phyloP scores from a whole-genome alignment of 2,113 vertebrate genomes.

The Paedocypris sp. region DNA sequence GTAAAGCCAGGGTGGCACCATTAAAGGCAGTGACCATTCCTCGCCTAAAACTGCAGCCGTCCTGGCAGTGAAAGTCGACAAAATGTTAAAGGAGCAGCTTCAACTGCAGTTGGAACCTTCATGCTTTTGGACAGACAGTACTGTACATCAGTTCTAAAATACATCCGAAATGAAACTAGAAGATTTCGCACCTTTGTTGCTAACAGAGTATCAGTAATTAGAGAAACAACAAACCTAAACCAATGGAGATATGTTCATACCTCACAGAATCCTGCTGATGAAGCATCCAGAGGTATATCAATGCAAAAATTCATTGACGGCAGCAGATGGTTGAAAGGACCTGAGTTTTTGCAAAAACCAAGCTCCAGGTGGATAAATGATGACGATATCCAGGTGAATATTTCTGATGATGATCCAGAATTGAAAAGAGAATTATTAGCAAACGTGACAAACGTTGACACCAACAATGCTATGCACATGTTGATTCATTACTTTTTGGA shows the following conservation, averaged over 20 bases:
- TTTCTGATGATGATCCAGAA: not conserved
- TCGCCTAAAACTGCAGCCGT: not conserved
- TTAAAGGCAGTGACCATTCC: slow-evolving; percentile 6
- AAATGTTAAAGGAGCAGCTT: not conserved
- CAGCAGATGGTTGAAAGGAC: not conserved
- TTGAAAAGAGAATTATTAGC: not conserved
- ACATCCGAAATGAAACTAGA: not conserved
- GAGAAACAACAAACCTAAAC: not conserved
- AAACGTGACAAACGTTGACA: not conserved
- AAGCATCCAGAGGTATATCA: not conserved
- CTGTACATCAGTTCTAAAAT: not conserved
- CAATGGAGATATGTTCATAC: not conserved
- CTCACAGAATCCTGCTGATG: not conserved
- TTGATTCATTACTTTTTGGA: not conserved
- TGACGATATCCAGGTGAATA: not conserved
- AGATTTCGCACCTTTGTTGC: not conserved
- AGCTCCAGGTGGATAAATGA: not conserved
- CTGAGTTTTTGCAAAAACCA: not conserved
- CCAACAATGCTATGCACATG: not conserved
- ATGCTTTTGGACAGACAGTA: not conserved
- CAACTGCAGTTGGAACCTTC: not conserved
- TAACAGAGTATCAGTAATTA: not conserved
- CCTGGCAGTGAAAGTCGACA: not conserved
- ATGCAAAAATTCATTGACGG: not conserved
- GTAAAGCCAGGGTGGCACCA: slow-evolving; percentile 12